phyloP scores from a whole-genome alignment of 2,797 vertebrate species.

The Forpus xanthops region DNA sequence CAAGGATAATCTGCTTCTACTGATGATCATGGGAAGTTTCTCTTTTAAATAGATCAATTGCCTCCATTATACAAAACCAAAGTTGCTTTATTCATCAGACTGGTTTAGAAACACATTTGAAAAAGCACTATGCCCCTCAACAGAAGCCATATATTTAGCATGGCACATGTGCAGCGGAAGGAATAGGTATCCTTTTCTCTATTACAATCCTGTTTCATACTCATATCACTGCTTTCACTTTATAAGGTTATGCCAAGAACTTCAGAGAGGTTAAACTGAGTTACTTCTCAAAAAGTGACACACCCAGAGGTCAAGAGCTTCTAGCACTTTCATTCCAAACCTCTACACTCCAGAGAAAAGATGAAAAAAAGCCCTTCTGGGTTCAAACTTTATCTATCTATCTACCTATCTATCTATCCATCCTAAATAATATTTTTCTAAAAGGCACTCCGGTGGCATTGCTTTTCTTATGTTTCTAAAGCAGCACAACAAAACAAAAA shows the following conservation, averaged over 20 bases:
- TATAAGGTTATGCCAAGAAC: neutral
- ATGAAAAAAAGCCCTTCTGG: neutral
- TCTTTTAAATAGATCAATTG: rapidly evolving
- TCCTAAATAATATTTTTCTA: neutral
- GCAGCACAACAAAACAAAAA: neutral
- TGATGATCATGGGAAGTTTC: neutral
- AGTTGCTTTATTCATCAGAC: neutral
- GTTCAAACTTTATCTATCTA: neutral
- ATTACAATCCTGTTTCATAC: neutral
- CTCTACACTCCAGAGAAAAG: neutral
- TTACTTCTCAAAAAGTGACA: neutral
- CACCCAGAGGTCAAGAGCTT: neutral
- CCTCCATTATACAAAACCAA: neutral
- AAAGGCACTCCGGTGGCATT: neutral
- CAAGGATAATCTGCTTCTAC: neutral
- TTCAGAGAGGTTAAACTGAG: neutral
- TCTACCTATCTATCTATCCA: neutral
- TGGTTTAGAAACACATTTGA: neutral
- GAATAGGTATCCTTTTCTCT: neutral
- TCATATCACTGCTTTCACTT: neutral
- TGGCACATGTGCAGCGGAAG: neutral
- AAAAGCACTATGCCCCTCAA: neutral
- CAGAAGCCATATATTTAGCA: neutral
- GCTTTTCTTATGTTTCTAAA: neutral
- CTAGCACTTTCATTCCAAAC: neutral